Evolutionary conservation across 2,113 vertebrate genomes (phyloP).

Genomic region (Tachycineta bicolor): DNA sequence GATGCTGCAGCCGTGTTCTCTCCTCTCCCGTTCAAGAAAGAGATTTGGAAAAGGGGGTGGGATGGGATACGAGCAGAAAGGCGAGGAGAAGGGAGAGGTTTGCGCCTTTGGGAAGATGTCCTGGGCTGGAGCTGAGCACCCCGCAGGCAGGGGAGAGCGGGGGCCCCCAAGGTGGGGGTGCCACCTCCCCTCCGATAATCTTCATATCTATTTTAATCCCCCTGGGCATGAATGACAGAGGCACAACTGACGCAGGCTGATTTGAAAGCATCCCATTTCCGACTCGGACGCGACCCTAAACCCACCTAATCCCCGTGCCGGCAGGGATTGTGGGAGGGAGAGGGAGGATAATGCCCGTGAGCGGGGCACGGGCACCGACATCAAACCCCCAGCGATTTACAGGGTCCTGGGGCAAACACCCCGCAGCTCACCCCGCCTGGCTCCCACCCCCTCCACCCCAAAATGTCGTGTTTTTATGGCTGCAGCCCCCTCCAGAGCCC

Average conservation of each 20-base stretch:
- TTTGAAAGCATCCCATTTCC: constrained; percentile 66
- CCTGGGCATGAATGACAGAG: neutral
- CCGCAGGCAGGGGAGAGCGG: rapidly evolving
- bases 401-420: neutral
- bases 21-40: rapidly evolving
- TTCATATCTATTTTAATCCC: constrained; percentile 68
- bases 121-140: neutral
- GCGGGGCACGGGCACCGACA: neutral
- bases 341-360: neutral
- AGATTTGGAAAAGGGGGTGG: neutral
- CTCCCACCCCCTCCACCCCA: neutral
- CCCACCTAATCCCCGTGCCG: constrained; percentile 49
- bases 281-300: constrained; percentile 56
- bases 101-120: neutral
- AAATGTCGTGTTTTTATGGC: rapidly evolving
- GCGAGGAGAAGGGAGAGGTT: rapidly evolving
- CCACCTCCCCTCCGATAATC: neutral
- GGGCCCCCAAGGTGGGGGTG: neutral
- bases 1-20: rapidly evolving
- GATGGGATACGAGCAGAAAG: neutral
- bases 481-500: neutral
- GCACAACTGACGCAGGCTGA: constrained; percentile 42
- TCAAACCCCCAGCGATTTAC: rapidly evolving
- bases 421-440: neutral
- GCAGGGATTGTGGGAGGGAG: neutral